A percentile compares a stretch with the other conserved stretches of the same genome.
phyloP scores from a whole-genome alignment of 1,140 invertebrate genomes.

The Steinernema khuongi region DNA sequence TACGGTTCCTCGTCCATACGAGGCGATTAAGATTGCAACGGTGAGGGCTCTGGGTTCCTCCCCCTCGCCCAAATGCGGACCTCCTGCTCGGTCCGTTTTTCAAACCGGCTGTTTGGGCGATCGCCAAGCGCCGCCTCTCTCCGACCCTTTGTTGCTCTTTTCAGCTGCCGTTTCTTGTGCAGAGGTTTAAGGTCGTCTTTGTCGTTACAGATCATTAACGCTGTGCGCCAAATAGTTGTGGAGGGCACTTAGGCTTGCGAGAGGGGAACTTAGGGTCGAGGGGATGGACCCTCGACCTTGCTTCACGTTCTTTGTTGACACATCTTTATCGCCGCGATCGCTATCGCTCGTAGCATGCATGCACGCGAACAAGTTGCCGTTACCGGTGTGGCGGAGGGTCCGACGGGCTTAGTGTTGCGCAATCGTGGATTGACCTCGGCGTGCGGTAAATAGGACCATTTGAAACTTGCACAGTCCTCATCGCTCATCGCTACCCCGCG shows the following conservation, averaged over 20 bases:
- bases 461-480: not conserved
- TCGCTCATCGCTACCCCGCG: not conserved
- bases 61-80: not conserved
- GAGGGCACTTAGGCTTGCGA: not conserved
- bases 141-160: conserved; percentile 12
- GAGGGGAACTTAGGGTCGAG: too few species aligned
- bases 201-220: conserved; percentile 8
- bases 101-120: conserved; percentile 12
- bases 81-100: not conserved
- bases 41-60: not conserved
- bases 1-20: not conserved
- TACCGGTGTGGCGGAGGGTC: not conserved
- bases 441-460: conserved; percentile 13
- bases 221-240: not conserved
- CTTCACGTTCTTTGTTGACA: not conserved
- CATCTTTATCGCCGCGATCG: conserved; percentile 10
- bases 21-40: not conserved
- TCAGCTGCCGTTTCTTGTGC: not conserved
- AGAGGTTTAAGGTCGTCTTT: conserved; percentile 15
- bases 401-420: not conserved
- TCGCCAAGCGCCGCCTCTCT: conserved; percentile 12
- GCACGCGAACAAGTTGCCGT: not conserved
- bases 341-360: not conserved
- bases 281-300: not conserved
- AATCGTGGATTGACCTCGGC: conserved; percentile 13